phyloP scores from a whole-genome alignment of 23 tunicate genomes.

The Diplosoma virens region DNA sequence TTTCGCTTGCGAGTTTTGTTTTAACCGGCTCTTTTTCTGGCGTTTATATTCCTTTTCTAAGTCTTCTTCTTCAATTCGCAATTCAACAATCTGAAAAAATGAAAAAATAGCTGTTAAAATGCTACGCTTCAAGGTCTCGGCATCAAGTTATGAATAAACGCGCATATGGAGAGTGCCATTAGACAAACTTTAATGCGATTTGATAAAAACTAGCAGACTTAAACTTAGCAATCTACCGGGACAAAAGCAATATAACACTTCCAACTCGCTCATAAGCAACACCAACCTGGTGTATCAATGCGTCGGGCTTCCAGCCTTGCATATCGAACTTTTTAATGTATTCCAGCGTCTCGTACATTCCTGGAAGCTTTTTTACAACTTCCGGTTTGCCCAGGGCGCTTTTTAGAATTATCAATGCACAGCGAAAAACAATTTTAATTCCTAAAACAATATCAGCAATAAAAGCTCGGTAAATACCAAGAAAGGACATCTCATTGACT shows the following conservation, averaged over 20 bases:
- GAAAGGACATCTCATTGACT: too few species aligned
- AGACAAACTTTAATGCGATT: too few species aligned
- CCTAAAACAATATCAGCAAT: too few species aligned
- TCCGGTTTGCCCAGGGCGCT: conserved; percentile 42
- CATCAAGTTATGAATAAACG: too few species aligned
- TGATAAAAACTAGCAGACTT: too few species aligned
- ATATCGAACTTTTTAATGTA: conserved; percentile 40
- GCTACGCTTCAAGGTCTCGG: too few species aligned
- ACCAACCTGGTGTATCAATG: conserved; percentile 45
- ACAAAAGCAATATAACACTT: too few species aligned
- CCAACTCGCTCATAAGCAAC: neutral
- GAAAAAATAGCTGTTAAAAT: too few species aligned
- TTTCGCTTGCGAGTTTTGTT: conserved; percentile 34
- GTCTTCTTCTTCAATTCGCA: conserved; percentile 59
- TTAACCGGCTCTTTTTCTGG: conserved; percentile 47
- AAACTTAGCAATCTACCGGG: too few species aligned
- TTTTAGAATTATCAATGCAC: conserved; percentile 58
- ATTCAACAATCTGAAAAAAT: too few species aligned
- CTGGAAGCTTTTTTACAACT: conserved; percentile 36
- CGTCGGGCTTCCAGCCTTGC: conserved; percentile 33
- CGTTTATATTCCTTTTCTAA: conserved; percentile 70
- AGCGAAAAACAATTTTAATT: conserved; percentile 77
- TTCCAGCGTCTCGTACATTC: conserved; percentile 82
- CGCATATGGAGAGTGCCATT: too few species aligned
- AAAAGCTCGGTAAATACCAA: too few species aligned